phyloP scores from a whole-genome alignment of 2,113 vertebrate genomes.

The Colossoma macropomum region DNA sequence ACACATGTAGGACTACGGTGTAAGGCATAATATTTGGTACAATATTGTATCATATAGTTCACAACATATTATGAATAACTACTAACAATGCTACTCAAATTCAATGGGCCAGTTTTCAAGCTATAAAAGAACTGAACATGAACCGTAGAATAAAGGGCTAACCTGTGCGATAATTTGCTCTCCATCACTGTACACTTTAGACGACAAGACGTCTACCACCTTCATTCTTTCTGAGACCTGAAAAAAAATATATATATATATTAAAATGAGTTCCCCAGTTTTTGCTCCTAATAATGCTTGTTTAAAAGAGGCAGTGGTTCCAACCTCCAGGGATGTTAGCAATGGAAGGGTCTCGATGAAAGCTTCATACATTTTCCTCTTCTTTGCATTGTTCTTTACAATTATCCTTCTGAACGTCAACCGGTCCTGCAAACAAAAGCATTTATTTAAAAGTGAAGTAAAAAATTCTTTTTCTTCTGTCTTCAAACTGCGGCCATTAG shows the following conservation, averaged over 20 bases:
- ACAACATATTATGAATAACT: neutral
- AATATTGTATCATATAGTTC: neutral
- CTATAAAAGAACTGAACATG: neutral
- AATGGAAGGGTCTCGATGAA: slow-evolving; percentile 97
- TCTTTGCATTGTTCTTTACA: slow-evolving; percentile 98
- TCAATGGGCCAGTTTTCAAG: neutral
- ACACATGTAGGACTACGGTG: neutral
- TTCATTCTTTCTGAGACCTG: slow-evolving; percentile 97
- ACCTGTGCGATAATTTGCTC: slow-evolving; percentile 99
- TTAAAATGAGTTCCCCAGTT: neutral
- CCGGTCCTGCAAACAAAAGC: slow-evolving; percentile 68
- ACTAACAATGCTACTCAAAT: neutral
- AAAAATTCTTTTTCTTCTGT: neutral
- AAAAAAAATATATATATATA: too few species aligned
- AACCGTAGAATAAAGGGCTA: slow-evolving; percentile 40
- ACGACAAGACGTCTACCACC: slow-evolving; percentile 95
- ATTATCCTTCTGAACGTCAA: slow-evolving; percentile 92
- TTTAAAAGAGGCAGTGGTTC: slow-evolving; percentile 33
- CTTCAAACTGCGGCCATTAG: neutral
- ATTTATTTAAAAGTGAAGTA: neutral
- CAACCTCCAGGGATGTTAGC: slow-evolving; percentile 96
- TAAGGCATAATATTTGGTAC: neutral
- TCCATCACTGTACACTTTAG: slow-evolving; percentile 88
- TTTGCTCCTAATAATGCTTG: neutral
- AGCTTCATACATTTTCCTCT: slow-evolving; percentile 95